Evolutionary conservation across 2,113 vertebrate genomes (phyloP).

Genomic region (Erinaceus europaeus): DNA sequence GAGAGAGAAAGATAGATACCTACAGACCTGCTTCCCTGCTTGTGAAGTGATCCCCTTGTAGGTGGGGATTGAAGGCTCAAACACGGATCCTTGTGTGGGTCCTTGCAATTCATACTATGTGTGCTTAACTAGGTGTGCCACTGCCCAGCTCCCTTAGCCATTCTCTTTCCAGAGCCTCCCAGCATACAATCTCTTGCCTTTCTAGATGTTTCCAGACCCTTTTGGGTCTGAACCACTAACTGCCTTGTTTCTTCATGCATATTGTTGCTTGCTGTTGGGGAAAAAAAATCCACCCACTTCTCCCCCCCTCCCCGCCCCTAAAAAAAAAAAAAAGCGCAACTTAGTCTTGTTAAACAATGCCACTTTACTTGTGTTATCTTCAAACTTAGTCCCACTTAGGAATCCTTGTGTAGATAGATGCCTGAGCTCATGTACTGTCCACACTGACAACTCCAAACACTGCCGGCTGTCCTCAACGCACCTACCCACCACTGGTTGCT

Average conservation of each 20-base stretch:
- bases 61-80: too few species aligned
- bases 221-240: not conserved
- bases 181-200: not conserved
- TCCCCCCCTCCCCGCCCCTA: too few species aligned
- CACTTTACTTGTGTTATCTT: not conserved
- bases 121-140: too few species aligned
- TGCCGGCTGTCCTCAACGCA: not conserved
- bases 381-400: not conserved
- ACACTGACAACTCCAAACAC: not conserved
- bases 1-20: too few species aligned
- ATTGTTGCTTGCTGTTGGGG: not conserved
- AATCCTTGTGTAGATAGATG: not conserved
- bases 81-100: too few species aligned
- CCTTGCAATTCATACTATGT: too few species aligned
- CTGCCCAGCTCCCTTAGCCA: too few species aligned
- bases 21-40: too few species aligned
- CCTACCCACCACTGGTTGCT: not conserved
- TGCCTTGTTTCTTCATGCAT: not conserved
- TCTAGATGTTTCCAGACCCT: not conserved
- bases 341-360: not conserved
- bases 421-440: not conserved
- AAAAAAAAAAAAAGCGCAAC: too few species aligned
- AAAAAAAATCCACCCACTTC: too few species aligned
- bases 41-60: too few species aligned
- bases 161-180: too few species aligned